These are phyloP conservation scores for Oopsacas minuta DNA, from an alignment of 37 sponge, comb jelly and placozoan species.

Conservation along the genomic window DNA sequence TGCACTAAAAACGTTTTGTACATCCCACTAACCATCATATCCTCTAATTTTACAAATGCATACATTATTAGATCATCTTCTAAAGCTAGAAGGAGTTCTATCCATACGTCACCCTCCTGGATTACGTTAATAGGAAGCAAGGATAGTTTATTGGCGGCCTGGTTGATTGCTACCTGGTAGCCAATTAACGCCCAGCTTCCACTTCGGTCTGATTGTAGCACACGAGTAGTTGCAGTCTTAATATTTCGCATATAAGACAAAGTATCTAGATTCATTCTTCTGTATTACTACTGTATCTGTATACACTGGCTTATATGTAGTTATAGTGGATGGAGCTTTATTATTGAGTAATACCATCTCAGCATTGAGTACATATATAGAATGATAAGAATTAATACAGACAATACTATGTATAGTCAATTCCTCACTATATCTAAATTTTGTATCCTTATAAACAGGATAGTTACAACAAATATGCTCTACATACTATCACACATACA, in stretches of 20 bases:
- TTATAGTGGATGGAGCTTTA: too few relatives aligned
- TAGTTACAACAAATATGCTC: too few relatives aligned
- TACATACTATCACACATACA: too few relatives aligned
- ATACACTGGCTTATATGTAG: too few relatives aligned
- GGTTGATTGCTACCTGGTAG: neutral
- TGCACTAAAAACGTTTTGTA: neutral
- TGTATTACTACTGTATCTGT: too few relatives aligned
- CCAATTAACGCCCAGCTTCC: neutral
- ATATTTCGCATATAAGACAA: slow-evolving; percentile 9
- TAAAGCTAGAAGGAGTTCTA: neutral
- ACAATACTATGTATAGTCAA: too few relatives aligned
- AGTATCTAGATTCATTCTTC: slow-evolving; percentile 3
- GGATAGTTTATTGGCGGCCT: neutral
- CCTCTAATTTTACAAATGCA: neutral
- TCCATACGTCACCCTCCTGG: neutral
- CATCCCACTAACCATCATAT: neutral
- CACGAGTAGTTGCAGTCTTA: neutral
- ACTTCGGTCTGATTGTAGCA: neutral
- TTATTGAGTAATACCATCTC: too few relatives aligned
- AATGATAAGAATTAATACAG: too few relatives aligned
- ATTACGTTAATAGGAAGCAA: neutral
- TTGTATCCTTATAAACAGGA: too few relatives aligned
- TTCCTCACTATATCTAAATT: too few relatives aligned
- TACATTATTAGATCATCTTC: neutral
- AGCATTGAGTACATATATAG: too few relatives aligned